These are phyloP conservation scores for Centropus unirufus DNA, from an alignment of 2,113 vertebrate species.

Conservation along the genomic window DNA sequence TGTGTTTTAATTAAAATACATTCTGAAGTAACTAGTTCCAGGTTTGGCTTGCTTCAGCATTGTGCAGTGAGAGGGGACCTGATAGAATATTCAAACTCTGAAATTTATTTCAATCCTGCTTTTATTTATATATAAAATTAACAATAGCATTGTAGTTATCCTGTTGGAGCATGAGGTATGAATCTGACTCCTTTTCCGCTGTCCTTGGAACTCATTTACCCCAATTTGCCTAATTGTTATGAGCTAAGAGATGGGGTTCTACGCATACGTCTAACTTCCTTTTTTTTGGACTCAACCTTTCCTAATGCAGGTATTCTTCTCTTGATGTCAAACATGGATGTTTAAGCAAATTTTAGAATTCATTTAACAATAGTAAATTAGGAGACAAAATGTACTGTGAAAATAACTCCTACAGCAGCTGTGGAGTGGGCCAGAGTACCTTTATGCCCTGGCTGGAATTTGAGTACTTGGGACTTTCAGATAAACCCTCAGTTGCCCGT, in stretches of 20 bases:
- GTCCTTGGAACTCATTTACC: conserved; percentile 47
- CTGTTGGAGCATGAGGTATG: conserved; percentile 59
- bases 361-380: conserved; percentile 57
- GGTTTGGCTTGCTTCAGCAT: not conserved
- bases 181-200: conserved; percentile 43
- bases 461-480: conserved; percentile 23
- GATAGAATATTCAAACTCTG: not conserved
- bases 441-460: conserved; percentile 47
- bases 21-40: conserved; percentile 35
- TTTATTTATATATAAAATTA: conserved; percentile 65
- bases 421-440: conserved; percentile 50
- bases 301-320: conserved; percentile 50
- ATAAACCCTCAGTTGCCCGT: not conserved
- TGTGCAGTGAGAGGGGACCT: not conserved
- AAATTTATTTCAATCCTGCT: conserved; percentile 15
- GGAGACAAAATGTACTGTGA: conserved; percentile 42
- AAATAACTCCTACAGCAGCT: conserved; percentile 52
- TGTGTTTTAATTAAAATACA: conserved; percentile 55
- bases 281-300: conserved; percentile 60
- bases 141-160: conserved; percentile 35
- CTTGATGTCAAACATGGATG: conserved; percentile 51
- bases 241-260: conserved; percentile 12
- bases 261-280: not conserved
- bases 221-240: conserved; percentile 41
- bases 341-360: conserved; percentile 62